These are phyloP conservation scores for Plemyria rubiginata DNA, from an alignment of 2,888 invertebrate genomes.

Conservation along the genomic window DNA sequence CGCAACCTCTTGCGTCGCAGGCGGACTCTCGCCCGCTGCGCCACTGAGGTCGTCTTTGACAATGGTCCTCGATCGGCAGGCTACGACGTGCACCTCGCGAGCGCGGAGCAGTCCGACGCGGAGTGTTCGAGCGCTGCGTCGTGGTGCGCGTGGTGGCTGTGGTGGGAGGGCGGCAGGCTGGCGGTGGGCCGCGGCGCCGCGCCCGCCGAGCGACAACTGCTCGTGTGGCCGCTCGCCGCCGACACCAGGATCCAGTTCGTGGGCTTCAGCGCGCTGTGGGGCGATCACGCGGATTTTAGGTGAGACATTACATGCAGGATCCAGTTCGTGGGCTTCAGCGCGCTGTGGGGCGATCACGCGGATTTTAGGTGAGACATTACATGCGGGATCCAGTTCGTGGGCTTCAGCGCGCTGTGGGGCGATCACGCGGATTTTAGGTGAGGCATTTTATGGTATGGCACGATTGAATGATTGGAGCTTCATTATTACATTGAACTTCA, in stretches of 20 bases:
- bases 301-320: constrained; percentile 43
- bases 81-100: constrained; percentile 86
- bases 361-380: constrained; percentile 83
- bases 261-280: constrained; percentile 87
- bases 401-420: constrained; percentile 87
- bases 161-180: constrained; percentile 86
- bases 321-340: constrained; percentile 86
- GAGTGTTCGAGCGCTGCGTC: constrained; percentile 72
- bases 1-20: no score
- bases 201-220: constrained; percentile 81
- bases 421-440: constrained; percentile 87
- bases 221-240: constrained; percentile 86
- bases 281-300: constrained; percentile 87
- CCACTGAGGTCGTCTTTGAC: no score
- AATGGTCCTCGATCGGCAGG: constrained; percentile 64
- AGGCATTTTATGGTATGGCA: no score
- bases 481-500: no score
- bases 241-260: constrained; percentile 86
- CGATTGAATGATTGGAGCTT: no score
- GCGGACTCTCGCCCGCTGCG: no score
- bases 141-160: constrained; percentile 88
- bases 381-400: constrained; percentile 77
- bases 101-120: constrained; percentile 84
- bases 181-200: constrained; percentile 85
- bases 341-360: constrained; percentile 86